A percentile compares a stretch with the other conserved stretches of the same genome.
Evolutionary conservation across 2,797 vertebrate species (phyloP).

Genomic region (Platyrinchus mystaceus): DNA sequence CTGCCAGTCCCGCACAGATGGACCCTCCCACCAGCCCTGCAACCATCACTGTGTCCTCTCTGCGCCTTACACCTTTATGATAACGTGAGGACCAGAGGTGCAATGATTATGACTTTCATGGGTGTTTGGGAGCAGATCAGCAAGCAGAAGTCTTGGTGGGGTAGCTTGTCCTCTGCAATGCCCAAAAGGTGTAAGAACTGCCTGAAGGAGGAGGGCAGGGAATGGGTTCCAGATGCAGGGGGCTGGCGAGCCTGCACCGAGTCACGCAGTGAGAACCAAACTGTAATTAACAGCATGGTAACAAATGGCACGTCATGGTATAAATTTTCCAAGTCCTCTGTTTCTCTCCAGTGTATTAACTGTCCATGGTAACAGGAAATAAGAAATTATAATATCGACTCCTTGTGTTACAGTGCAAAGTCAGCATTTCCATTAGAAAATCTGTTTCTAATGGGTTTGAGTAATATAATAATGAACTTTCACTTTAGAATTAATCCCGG

Average conservation of each 20-base stretch:
- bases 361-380: constrained; percentile 63
- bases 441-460: constrained; percentile 56
- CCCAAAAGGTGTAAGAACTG: not conserved
- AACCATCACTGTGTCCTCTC: not conserved
- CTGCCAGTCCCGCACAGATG: fast-evolving
- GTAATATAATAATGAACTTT: constrained; percentile 27
- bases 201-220: not conserved
- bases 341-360: constrained; percentile 62
- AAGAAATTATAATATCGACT: constrained; percentile 44
- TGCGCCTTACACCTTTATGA: not conserved
- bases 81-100: not conserved
- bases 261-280: not conserved
- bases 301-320: constrained; percentile 33
- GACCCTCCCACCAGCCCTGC: not conserved
- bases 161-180: not conserved
- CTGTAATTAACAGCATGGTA: constrained; percentile 44
- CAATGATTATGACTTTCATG: not conserved
- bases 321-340: constrained; percentile 63
- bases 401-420: constrained; percentile 11
- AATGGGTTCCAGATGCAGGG: constrained; percentile 38
- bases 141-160: not conserved
- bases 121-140: constrained; percentile 3
- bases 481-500: constrained; percentile 53
- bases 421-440: constrained; percentile 67
- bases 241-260: not conserved